Base-by-base conservation (phyloP, 1,140 invertebrate species). In the Dermatophagoides farinae region DNA sequence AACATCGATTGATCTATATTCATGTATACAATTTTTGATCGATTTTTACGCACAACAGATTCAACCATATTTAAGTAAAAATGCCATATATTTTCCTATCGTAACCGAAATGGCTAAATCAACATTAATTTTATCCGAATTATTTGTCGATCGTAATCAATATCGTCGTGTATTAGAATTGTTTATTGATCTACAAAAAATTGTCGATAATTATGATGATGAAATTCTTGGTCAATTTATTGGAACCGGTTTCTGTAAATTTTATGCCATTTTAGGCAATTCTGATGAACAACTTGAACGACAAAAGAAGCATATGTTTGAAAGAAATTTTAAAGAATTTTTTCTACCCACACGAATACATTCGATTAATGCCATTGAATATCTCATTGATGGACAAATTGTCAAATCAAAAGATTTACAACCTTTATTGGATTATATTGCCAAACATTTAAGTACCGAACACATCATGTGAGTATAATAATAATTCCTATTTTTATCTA, bases 21-120 rank as follows among this genome's bases (percentile, higher is more conserved):
- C 86, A 10, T 91, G 87, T 73, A 69, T 89, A n/a, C 83, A 85
- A 67, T 82, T 89, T 65, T 70, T 89, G 0, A 74, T 88, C 62
- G 86, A 89, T 67, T 77, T 88, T 5, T 87, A 85, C 62, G 77
- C 80, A 0, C 81, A 85, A 41, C 14, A 14, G 12, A 25, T 55
- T 39, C 25, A 38, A 44, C 6, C 53, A 11, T 20, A 8, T 6
- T 14, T n/a, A 16, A 14, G 39, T 18, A 31, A 55, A 44, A 44
- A 38, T 85, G 85, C 80, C 71, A 60, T 53, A 68, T 71, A 11
- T 74, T 76, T 76, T 46, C 77, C 80, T 0, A 71, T 82, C 50
- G 68, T 83, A 4, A 78, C 79, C 46, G 82, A 84, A 70, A 76
- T 80, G 6, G 72, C 83, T 1, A 77, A 78, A 65, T 85, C 82